Evolutionary conservation across 1,140 invertebrate species (phyloP), one percentile per base, ranked within the genome.

Genomic region (Lordiphosa stackelbergi): DNA sequence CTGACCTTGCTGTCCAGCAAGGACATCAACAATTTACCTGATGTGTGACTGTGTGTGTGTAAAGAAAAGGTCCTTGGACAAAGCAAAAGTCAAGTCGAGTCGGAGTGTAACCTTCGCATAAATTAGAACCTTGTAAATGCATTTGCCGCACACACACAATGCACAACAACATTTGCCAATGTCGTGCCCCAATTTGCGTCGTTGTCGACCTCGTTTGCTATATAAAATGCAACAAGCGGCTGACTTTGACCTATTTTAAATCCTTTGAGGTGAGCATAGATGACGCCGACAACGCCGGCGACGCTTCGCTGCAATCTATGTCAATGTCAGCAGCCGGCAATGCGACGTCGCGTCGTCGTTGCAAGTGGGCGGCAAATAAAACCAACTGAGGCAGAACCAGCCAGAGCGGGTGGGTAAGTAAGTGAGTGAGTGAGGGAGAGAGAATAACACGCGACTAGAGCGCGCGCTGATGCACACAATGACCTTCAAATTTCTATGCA

Each of bases 171-270:
- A 69, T 37, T 8, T 42, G 36, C 13, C 77, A 83, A 83, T 83
- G 77, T 69, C 77, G 61, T 83, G 77, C 61, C 78, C 77, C 77
- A 83, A 83, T 83, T 83, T 66, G 72, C 51, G 41, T 62, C 72
- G 56, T 51, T 53, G 37, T 31, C 51, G 68, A 52, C 68, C 68
- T 71, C 59, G 64, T 71, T 72, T 61, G 59, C 68, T 81, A 60
- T 75, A 69, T 77, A 66, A 61, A 66, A 59, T 68, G 73, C 73
- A 83, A 83, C 77, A 83, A 83, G 77, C 77, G 31, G 77, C 69
- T 84, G 78, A 84, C 77, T 77, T 83, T 83, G 77, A 83, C 77
- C 77, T 53, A 83, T 83, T 83, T 46, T 83, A 84, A 73, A 84
- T 83, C 77, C 77, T 81, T 83, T 77, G 78, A 71, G 71, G 75